These are phyloP conservation scores for Himalopsyche kuldschensis DNA, from an alignment of 2,888 invertebrate species.

Conservation along the genomic window DNA sequence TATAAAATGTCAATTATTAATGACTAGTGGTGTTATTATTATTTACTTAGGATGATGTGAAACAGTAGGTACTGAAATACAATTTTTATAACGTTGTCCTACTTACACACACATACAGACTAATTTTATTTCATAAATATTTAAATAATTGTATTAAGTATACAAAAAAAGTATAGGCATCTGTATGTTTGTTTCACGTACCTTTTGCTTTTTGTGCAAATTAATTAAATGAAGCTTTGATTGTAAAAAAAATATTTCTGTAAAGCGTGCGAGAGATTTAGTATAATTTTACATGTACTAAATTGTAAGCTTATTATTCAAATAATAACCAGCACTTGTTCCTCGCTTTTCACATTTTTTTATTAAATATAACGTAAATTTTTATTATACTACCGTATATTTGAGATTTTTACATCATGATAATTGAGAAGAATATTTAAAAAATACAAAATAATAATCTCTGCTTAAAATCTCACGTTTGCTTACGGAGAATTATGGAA, in stretches of 20 bases:
- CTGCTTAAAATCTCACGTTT: too few species aligned
- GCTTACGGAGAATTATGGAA: too few species aligned
- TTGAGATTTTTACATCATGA: background rate
- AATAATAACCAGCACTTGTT: background rate
- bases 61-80: too few species aligned
- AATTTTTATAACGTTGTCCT: too few species aligned
- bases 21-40: too few species aligned
- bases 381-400: background rate
- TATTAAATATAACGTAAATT: background rate
- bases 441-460: too few species aligned
- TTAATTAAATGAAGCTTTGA: background rate
- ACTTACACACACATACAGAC: too few species aligned
- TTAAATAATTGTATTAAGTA: too few species aligned
- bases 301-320: background rate
- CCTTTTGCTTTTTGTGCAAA: background rate
- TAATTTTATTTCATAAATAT: too few species aligned
- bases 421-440: background rate
- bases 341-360: background rate
- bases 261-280: background rate
- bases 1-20: too few species aligned
- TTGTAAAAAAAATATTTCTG: background rate
- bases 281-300: background rate
- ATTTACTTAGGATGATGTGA: too few species aligned
- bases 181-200: background rate
- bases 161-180: too few species aligned